Base-by-base conservation (phyloP, 1,140 invertebrate species). In the Neuroterus valhalla region DNA sequence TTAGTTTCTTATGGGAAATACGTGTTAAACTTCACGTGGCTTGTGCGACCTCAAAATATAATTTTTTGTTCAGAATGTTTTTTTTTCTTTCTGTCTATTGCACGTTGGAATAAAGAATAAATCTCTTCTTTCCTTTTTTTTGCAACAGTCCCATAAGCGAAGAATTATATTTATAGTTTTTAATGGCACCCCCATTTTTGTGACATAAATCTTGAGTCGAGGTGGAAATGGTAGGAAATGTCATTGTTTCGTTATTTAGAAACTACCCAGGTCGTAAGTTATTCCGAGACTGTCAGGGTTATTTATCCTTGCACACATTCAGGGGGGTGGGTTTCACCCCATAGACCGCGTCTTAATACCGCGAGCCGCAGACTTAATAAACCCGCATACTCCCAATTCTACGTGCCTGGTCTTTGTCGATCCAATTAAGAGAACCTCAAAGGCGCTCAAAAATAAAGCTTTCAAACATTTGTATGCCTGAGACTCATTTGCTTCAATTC, bases 281-380 rank as follows among this genome's bases (percentile, higher is more conserved):
- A 84, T 84, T 81, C 82, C 75, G 71, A 62, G 55, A 66, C 76
- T 81, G 82, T 79, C 82, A 31, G 67, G 74, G 77, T 81, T 84
- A 84, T 84, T 84, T 84, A 84, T 84, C 82, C 80, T 82, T 74
- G 23, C 66, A 26, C 50, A 68, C 55, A 72, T 38, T 38, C 69
- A 62, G 68, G 71, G 50, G 50, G 46, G 55, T 72, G 74, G 80
- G 77, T 80, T 67, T 78, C 75, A 70, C 74, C 76, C 80, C 79
- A 68, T 82, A 69, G 70, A 81, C 82, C 82, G 71, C 72, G 74
- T 79, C 78, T 79, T 79, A 74, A 76, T 79, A 76, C 74, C 42
- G 75, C 78, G 77, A 78, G 77, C 82, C 82, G 78, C 82, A 80
- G 79, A 81, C 79, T 84, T 84, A 84, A 84, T 84, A 84, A 82